Base-by-base conservation (phyloP, 53 echinoderm and acorn worm species). In the Patiria pectinifera region DNA sequence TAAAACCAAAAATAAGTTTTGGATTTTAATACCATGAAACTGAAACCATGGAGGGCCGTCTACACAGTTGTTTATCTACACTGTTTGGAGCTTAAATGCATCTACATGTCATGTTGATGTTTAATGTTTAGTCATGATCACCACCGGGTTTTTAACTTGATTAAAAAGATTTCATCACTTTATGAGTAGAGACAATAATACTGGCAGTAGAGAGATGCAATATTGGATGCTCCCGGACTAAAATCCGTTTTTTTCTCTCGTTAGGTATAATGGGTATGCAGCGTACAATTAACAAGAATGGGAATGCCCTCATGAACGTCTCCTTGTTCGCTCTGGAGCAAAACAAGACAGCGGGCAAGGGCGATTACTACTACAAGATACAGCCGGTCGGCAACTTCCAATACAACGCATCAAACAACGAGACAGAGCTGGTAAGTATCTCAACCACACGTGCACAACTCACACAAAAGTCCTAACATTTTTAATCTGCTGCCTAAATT, bases 221-320 rank as follows among this genome's bases (percentile, higher is more conserved):
- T 11, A 53, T 66, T 66, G 66, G 15, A 66, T 11, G 3, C 8
- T 53, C 53, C 53, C 8, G 53, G 53, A 53, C 53, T 53, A 53
- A 53, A 53, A 53, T 53, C 5, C 8, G 8, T 53, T 53, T 5
- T 53, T 53, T 8, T 53, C 6, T 5, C 53, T 53, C 49, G 26
- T 18, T 81, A 99, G 99, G 99, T 86, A 89, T 99, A 23, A 94
- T 97, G 23, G 99, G 99, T 19, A 91, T 95, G 62, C 91, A 92
- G 21, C 92, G 95, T 82, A 94, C 88, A 70, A 99, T 99, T 53
- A 93, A 99, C 83, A 44, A 80, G 48, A 88, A 96, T 2, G 99
- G 99, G 45, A 96, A 99, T 23, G 96, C 99, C 59, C 88, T 95
- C 19, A 81, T 91, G 4, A 97, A 99, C 76, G 89, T 97, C 26